phyloP scores from a whole-genome alignment of 2,113 vertebrate genomes.

The Dendrocopos noguchii region DNA sequence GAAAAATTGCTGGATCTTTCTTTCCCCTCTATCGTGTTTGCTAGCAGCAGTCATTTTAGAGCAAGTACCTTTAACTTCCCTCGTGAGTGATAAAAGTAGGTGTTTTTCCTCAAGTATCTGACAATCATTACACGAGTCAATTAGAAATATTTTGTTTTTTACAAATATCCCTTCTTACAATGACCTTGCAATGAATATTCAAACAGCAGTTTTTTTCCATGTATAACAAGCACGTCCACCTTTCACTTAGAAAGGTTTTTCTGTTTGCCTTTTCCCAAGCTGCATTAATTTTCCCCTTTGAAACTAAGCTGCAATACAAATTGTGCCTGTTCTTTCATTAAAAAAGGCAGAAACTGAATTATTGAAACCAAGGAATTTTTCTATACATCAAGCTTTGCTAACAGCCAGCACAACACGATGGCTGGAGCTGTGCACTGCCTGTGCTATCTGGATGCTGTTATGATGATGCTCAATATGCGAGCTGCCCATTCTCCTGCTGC shows the following conservation, averaged over 20 bases:
- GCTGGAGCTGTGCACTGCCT: not conserved
- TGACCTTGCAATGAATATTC: not conserved
- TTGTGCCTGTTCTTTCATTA: not conserved
- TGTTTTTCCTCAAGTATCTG: not conserved
- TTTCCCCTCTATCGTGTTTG: fast-evolving
- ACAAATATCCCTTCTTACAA: not conserved
- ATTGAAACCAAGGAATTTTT: not conserved
- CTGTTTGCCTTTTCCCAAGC: not conserved
- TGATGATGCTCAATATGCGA: fast-evolving
- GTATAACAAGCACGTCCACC: not conserved
- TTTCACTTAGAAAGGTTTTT: not conserved
- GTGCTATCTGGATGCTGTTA: fast-evolving
- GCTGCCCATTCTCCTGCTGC: not conserved
- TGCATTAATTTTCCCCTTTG: slow-evolving; percentile 19
- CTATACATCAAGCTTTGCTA: not conserved
- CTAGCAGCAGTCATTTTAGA: not conserved
- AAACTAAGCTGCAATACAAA: not conserved
- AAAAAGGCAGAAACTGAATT: not conserved
- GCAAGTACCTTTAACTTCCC: not conserved
- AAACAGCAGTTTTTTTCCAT: not conserved
- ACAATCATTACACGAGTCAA: not conserved
- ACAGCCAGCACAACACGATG: fast-evolving
- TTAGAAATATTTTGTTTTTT: not conserved
- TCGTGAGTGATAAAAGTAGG: not conserved
- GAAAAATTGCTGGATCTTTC: not conserved